Evolutionary conservation across 2,888 invertebrate genomes (phyloP), one percentile per base, ranked within the genome.

Genomic region (Branchellion lobata): DNA sequence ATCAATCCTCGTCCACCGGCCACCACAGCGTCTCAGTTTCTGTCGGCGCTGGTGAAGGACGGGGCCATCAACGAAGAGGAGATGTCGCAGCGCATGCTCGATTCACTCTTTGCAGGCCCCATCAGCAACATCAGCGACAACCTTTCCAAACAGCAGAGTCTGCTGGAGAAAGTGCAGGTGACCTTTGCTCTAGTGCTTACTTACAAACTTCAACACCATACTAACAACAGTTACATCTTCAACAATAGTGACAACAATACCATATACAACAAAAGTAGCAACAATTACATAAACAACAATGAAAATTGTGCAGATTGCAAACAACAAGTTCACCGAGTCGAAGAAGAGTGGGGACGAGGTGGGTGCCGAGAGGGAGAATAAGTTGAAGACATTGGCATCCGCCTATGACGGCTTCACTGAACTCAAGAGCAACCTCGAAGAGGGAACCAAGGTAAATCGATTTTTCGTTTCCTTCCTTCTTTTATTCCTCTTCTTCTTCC

Each of bases 381-480:
- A 93, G 85, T 91, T 96, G 86, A 92, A 93, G 86, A 92, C 93
- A 84, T 90, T 99, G 83, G 95, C 95, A 34, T 91, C 93, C 68
- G 96, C 96, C 71, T 93, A 93, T 88, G 97, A 99, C 89, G 93
- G 93, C 83, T 98, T 92, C 89, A 92, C 92, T 86, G 95, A 97
- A 88, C 90, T 99, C 82, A 92, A 92, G 84, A 92, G 91, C 85
- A 96, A 99, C 89, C 90, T 99, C 82, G 91, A 92, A 85, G 99
- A 99, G 89, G 99, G 99, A 82, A 93, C 93, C 80, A 97, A 97
- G 90, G 97, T 97, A 5, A n/a, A 57, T 57, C n/a, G n/a, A n/a
- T n/a, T n/a, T n/a, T n/a, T n/a, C n/a, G n/a, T n/a, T n/a, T n/a
- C n/a, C n/a, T n/a, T n/a, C n/a, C n/a, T n/a, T n/a, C n/a, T n/a